Base-by-base conservation (phyloP, 2,113 vertebrate genomes). In the Paramormyrops kingsleyae region DNA sequence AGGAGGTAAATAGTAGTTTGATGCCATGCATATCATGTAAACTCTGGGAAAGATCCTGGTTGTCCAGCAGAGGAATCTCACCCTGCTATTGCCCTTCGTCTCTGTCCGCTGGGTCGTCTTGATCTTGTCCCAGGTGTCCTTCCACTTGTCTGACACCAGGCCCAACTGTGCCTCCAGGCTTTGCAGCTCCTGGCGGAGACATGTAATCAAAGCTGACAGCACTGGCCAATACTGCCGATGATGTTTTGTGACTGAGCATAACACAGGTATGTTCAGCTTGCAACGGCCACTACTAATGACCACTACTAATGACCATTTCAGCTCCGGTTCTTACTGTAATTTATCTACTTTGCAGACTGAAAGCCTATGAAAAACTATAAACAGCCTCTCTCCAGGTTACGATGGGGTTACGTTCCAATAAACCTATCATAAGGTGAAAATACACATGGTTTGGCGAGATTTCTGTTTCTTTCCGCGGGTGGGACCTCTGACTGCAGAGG, bases 41-140 rank as follows among this genome's bases (percentile, higher is more conserved):
- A 46, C 42, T 24, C 80, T 52, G 47, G n/a, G 44, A 52, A 86
- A 12, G 10, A 52, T 52, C n/a, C 44, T 87, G 17, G 46, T 52
- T 87, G 74, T 35, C 13, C 49, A 87, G 15, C 46, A 52, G 12
- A n/a, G 19, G 21, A 49, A 7, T 83, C 95, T 95, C 92, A 97
- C 97, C 93, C 95, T 96, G 93, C 95, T 96, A 24, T 98, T 97
- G 59, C 96, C 95, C 89, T 95, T 96, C 80, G 89, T 90, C 94
- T 99, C 98, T 0, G 94, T 93, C 83, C 97, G 96, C 93, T 99
- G 98, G 0, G 94, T 92, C 5, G 94, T 95, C 90, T 99, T 99
- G 39, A 97, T 97, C 84, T 98, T 98, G 83, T 99, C 98, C 98
- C 99, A 99, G 0, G 94, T 96, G 59, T 99, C 98, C 93, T 98